Evolutionary conservation across 2,113 vertebrate species (phyloP), one percentile per base, ranked within the genome.

Genomic region (Pipa parva): DNA sequence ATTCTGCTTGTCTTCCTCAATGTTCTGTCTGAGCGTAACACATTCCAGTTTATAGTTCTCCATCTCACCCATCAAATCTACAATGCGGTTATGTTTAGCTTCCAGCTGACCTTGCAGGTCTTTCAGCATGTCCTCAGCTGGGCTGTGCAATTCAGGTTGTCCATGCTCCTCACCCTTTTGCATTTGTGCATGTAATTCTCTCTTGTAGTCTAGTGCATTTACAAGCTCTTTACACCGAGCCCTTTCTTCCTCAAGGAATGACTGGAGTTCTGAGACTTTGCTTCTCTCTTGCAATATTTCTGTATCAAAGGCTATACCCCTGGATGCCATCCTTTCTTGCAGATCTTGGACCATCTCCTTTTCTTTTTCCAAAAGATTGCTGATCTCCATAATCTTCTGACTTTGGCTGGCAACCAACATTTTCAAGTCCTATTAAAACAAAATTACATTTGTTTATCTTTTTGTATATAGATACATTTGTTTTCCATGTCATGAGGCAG

Each of bases 221-320:
- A 79, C 88, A 80, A 98, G 81, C 79, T 97, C 97, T 0, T 37
- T 80, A 59, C 86, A 78, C 27, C 83, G 89, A 57, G 87, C 83
- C 71, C 76, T 88, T 76, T 94, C 91, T 0, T 92, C 90, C 1
- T 96, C 95, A 66, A 98, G 86, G 59, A 93, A 92, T 28, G 95
- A 89, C 71, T 92, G 90, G 55, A 97, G 89, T 80, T 97, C 90
- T 59, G 87, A 84, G 59, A 79, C 87, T 26, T 73, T 87, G 62
- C 83, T 80, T 42, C 49, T 83, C 51, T 93, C 89, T 55, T 73
- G 81, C 52, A 88, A 80, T 57, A 91, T 65, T 69, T 87, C 84
- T 61, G 80, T 72, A 61, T 85, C 80, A 67, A 81, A 80, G 5
- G 82, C 63, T 56, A 81, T 15, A 70, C 79, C 85, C 24, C 90